Evolutionary conservation across 2,888 invertebrate genomes (phyloP), one percentile per base, ranked within the genome.

Genomic region (Epirrhoe alternata): DNA sequence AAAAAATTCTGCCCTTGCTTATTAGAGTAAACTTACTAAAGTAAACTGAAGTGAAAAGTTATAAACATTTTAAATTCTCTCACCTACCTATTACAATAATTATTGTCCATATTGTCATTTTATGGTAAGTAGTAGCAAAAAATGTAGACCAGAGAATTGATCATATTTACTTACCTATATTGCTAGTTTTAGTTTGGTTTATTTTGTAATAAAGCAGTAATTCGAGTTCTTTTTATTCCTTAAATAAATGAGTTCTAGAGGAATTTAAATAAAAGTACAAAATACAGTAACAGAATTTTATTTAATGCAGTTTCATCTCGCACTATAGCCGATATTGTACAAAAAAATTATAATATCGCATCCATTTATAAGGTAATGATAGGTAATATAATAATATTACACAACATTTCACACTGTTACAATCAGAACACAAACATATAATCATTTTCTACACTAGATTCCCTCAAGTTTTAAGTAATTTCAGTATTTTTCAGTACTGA

Each of bases 311-410:
- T 88, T 92, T 84, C 90, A 88, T 90, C 80, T 90, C 82, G 90
- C 87, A 90, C 89, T 91, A 84, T 89, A 91, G 92, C 91, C 87
- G 89, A 91, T 91, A 91, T 91, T 92, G 91, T 93, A 93, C 92
- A 93, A 92, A 93, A 85, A 86, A 92, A 91, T 89, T 84, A 90
- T 87, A 88, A 88, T 91, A 90, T 89, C 87, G 88, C 83, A 84
- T 85, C 81, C 82, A 74, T 86, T 84, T 86, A 87, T 53, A 64
- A 71, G 77, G 81, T 86, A 87, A 84, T 82, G 81, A 88, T 85
- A 85, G 80, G 83, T 88, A 86, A 86, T 85, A 86, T 77, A 82
- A 83, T 86, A 89, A 84, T 87, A 88, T 90, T 92, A 91, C 90
- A 89, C 87, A 88, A 84, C 77, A 87, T 88, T 87, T 81, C 92